phyloP scores from a whole-genome alignment of 1,140 invertebrate genomes.

The Trypoxylus dichotomus region DNA sequence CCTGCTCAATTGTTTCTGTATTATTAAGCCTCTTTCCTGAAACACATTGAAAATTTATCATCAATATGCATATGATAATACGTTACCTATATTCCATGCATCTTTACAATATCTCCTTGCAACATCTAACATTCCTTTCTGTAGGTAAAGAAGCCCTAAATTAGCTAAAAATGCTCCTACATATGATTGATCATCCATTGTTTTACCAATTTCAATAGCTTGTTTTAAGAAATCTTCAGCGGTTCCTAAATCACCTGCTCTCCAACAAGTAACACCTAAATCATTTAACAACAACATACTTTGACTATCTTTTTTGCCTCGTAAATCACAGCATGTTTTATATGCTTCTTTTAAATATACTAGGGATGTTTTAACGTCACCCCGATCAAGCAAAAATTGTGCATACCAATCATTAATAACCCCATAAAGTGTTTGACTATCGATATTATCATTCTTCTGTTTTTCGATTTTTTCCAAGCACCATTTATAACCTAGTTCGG shows the following conservation, averaged over 20 bases:
- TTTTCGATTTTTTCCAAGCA: constrained; percentile 71
- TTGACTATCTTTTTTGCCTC: constrained; percentile 72
- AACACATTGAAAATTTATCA: constrained; percentile 27
- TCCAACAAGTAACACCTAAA: constrained; percentile 73
- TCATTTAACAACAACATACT: constrained; percentile 82
- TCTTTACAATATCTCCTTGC: constrained; percentile 72
- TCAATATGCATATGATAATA: background rate
- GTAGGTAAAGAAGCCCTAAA: constrained; percentile 77
- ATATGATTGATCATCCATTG: constrained; percentile 65
- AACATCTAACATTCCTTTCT: constrained; percentile 68
- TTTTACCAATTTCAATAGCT: constrained; percentile 69
- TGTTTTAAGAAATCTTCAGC: constrained; percentile 72
- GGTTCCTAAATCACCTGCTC: constrained; percentile 65
- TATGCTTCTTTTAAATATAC: constrained; percentile 71
- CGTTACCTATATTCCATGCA: constrained; percentile 67
- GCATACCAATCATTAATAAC: constrained; percentile 83
- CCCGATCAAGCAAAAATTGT: constrained; percentile 68
- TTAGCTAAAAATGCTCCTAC: constrained; percentile 79
- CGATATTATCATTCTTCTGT: constrained; percentile 56
- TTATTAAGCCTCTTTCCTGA: constrained; percentile 61
- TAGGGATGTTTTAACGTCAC: constrained; percentile 66
- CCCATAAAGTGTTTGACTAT: constrained; percentile 67
- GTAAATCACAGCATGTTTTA: constrained; percentile 64
- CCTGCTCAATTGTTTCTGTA: constrained; percentile 60
- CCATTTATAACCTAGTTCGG: constrained; percentile 74